A percentile compares a stretch with the other conserved stretches of the same genome.
phyloP scores from a whole-genome alignment of 2,797 vertebrate genomes.

The Platyrinchus mystaceus region DNA sequence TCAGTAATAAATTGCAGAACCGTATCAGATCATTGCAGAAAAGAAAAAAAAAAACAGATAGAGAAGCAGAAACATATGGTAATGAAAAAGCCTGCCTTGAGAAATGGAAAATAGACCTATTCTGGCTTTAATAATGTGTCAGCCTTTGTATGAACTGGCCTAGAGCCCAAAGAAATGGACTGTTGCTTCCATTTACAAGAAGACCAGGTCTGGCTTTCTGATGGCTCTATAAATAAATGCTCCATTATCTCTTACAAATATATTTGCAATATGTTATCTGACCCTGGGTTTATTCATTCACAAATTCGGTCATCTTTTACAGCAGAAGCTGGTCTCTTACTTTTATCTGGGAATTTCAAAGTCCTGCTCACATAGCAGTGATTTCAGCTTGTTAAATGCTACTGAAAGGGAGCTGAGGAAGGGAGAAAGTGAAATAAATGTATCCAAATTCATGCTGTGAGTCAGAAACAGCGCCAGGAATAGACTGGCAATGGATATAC shows the following conservation, averaged over 20 bases:
- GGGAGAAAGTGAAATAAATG: not conserved
- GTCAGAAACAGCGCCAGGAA: conserved; percentile 9
- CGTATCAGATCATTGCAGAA: not conserved
- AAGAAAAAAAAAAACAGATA: not conserved
- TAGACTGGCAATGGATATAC: not conserved
- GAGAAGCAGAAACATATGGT: not conserved
- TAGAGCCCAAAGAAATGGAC: conserved; percentile 19
- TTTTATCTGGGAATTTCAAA: not conserved
- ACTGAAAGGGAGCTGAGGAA: not conserved
- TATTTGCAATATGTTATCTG: conserved; percentile 1
- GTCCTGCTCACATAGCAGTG: not conserved
- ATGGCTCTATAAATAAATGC: conserved; percentile 37
- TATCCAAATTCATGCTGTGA: conserved; percentile 8
- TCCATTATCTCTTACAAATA: conserved; percentile 38
- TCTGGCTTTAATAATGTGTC: conserved; percentile 16
- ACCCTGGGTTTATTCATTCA: conserved; percentile 36
- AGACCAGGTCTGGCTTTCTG: not conserved
- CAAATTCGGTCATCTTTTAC: not conserved
- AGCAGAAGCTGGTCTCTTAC: not conserved
- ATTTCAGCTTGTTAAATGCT: not conserved
- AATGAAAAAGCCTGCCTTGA: not conserved
- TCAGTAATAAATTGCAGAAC: not conserved
- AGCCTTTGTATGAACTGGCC: conserved; percentile 38
- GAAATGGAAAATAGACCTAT: conserved; percentile 8
- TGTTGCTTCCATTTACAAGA: conserved; percentile 23